phyloP scores from a whole-genome alignment of 2,113 vertebrate genomes.

The Lanius collurio region DNA sequence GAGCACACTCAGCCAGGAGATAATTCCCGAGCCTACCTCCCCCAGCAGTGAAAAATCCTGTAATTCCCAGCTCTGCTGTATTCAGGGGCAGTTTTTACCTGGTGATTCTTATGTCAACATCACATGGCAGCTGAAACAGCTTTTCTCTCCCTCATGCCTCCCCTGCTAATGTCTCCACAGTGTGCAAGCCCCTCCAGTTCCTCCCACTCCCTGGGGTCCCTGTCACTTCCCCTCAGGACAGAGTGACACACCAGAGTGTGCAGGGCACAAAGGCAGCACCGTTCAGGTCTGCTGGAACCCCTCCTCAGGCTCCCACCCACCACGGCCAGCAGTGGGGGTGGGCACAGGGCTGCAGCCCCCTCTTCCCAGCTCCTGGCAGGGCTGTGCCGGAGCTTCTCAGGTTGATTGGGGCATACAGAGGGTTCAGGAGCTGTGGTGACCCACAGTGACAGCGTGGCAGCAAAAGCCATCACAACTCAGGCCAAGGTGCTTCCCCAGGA shows the following conservation, averaged over 20 bases:
- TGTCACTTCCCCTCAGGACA: not conserved
- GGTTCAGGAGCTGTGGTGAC: not conserved
- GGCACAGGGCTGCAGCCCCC: not conserved
- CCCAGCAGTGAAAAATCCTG: not conserved
- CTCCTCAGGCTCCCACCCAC: not conserved
- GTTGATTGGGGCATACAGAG: accelerated
- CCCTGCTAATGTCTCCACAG: not conserved
- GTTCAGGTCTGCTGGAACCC: not conserved
- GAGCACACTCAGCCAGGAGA: not conserved
- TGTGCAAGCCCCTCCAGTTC: not conserved
- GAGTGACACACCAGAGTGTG: not conserved
- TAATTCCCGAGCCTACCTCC: not conserved
- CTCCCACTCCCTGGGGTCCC: not conserved
- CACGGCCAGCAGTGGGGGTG: accelerated
- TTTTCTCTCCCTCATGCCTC: not conserved
- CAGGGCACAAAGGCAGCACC: not conserved
- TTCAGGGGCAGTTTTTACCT: not conserved
- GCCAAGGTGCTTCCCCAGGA: not conserved
- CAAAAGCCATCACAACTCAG: not conserved
- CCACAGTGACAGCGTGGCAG: accelerated
- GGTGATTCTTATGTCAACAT: not conserved
- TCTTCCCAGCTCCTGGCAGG: not conserved
- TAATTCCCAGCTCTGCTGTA: not conserved
- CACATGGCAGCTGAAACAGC: not conserved
- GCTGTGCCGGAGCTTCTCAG: not conserved